Evolutionary conservation across 2,888 invertebrate genomes (phyloP).

Genomic region (Oscheius sp.): DNA sequence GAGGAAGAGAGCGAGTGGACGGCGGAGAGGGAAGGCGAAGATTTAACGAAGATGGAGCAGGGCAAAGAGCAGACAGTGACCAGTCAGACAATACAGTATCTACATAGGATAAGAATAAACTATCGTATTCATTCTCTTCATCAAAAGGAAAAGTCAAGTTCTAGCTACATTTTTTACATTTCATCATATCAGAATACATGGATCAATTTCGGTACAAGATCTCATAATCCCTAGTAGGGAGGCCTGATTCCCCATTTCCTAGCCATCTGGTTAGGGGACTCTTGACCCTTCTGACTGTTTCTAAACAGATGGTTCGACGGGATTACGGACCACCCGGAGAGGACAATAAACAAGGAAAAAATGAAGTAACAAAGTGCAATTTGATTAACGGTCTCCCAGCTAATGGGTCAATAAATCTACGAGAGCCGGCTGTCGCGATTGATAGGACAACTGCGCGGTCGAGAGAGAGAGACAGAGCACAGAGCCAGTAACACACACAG

Average conservation of each 20-base stretch:
- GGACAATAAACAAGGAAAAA: neutral
- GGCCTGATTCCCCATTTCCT: no score
- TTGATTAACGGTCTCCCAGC: conserved; percentile 21
- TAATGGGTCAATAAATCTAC: conserved; percentile 30
- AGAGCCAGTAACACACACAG: conserved; percentile 24
- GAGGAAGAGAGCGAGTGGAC: conserved; percentile 2
- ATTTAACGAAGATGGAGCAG: conserved; percentile 9
- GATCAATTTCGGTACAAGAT: neutral
- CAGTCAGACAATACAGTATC: no score
- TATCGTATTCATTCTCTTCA: no score
- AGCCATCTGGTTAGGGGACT: neutral
- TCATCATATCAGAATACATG: neutral
- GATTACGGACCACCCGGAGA: neutral
- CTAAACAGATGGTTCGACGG: conserved; percentile 13
- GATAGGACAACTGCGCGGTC: conserved; percentile 29
- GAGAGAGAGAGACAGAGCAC: conserved; percentile 3
- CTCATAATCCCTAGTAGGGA: no score
- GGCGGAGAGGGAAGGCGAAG: neutral
- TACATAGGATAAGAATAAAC: no score
- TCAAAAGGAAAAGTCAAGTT: no score
- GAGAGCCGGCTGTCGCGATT: conserved; percentile 30
- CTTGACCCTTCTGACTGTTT: conserved; percentile 27
- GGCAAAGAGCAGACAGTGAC: neutral
- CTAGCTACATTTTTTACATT: neutral
- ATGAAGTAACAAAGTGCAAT: neutral